These are phyloP conservation scores for Neodiprion fabricii DNA, from an alignment of 1,140 invertebrate genomes.

Conservation along the genomic window DNA sequence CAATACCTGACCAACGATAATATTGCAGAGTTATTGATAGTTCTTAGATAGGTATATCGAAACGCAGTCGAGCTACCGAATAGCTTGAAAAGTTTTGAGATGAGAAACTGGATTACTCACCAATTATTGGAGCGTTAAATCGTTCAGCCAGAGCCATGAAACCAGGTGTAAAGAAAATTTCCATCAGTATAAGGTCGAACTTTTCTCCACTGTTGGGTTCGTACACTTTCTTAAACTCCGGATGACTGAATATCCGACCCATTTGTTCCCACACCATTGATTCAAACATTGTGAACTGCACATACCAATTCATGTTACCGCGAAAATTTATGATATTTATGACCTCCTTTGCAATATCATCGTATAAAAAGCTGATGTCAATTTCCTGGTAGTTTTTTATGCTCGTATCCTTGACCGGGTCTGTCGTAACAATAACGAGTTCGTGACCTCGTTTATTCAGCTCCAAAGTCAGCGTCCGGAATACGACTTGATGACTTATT, in stretches of 20 bases:
- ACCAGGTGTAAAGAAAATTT: constrained; percentile 10
- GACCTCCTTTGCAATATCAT: too few relatives aligned
- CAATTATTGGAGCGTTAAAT: constrained; percentile 5
- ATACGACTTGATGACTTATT: constrained; percentile 50
- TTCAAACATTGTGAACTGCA: not conserved
- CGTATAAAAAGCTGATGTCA: too few relatives aligned
- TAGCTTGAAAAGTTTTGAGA: not conserved
- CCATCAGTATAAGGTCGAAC: constrained; percentile 12
- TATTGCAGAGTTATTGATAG: not conserved
- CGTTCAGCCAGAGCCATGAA: not conserved
- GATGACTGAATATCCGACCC: not conserved
- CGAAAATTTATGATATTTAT: not conserved
- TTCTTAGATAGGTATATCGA: not conserved
- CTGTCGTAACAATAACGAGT: constrained; percentile 47
- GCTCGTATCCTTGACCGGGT: constrained; percentile 32
- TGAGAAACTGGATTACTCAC: not conserved
- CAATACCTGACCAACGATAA: not conserved
- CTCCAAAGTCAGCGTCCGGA: constrained; percentile 47
- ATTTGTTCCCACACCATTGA: not conserved
- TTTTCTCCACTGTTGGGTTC: not conserved
- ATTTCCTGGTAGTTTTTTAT: too few relatives aligned
- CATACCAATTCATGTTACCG: too few relatives aligned
- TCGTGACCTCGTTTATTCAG: constrained; percentile 54
- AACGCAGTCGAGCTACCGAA: too few relatives aligned
- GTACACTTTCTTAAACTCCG: too few relatives aligned